Evolutionary conservation across 2,113 vertebrate genomes (phyloP).

Genomic region (Todiramphus chloris): DNA sequence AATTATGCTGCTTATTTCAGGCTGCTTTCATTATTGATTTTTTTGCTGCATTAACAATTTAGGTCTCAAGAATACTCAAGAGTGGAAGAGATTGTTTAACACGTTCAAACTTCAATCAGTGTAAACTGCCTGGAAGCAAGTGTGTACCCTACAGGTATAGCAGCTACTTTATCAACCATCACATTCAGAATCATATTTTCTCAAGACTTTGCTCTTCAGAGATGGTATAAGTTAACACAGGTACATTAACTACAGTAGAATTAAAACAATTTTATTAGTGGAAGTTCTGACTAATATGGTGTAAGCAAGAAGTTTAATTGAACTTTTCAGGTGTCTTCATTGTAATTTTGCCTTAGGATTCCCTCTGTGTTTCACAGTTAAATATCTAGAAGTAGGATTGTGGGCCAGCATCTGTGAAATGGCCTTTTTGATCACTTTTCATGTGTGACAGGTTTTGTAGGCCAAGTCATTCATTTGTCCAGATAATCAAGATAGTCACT

Average conservation of each 20-base stretch:
- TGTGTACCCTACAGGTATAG: not conserved
- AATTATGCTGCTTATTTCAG: constrained; percentile 18
- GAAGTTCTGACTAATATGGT: not conserved
- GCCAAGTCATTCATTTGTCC: not conserved
- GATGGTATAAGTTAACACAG: not conserved
- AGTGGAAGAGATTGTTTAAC: not conserved
- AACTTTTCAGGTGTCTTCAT: not conserved
- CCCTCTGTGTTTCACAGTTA: not conserved
- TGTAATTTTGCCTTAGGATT: not conserved
- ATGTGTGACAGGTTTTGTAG: not conserved
- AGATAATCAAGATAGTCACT: not conserved
- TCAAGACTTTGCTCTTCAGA: not conserved
- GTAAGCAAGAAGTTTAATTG: not conserved
- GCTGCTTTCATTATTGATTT: not conserved
- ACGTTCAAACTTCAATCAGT: not conserved
- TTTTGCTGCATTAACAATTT: not conserved
- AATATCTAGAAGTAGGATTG: not conserved
- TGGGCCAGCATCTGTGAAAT: not conserved
- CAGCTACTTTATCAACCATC: not conserved
- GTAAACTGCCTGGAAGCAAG: not conserved
- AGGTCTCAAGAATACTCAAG: not conserved
- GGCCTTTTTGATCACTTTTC: not conserved
- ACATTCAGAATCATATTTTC: not conserved
- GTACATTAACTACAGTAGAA: not conserved
- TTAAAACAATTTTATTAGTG: not conserved